Evolutionary conservation across 2,797 vertebrate species (phyloP).

Genomic region (Passerculus sandwichensis): DNA sequence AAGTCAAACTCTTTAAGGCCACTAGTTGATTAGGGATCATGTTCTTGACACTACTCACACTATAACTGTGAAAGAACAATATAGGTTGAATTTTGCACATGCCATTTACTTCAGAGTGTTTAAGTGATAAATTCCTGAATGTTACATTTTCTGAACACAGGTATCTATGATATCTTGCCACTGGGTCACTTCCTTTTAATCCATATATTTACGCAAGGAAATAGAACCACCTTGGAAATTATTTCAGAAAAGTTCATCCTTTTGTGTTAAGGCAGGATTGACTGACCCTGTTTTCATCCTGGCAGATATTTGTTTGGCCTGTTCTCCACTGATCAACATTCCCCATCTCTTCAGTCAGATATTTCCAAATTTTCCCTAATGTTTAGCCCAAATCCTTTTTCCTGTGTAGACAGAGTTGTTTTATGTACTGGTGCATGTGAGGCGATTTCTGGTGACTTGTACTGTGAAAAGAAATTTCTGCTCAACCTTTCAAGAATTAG

Average conservation of each 20-base stretch:
- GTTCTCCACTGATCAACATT: background rate
- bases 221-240: background rate
- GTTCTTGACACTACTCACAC: background rate
- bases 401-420: background rate
- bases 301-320: background rate
- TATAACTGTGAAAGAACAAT: background rate
- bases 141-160: background rate
- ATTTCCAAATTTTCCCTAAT: background rate
- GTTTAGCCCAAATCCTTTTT: background rate
- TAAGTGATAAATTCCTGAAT: background rate
- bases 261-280: background rate
- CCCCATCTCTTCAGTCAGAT: background rate
- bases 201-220: background rate
- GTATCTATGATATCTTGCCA: background rate
- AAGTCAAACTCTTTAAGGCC: background rate
- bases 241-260: background rate
- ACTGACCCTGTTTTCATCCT: background rate
- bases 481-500: background rate
- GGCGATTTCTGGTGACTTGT: background rate
- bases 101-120: background rate
- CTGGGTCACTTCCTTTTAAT: background rate
- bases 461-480: background rate
- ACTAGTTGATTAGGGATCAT: background rate
- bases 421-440: background rate
- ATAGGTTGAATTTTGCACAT: background rate